Percentiles rank a stretch among this genome's conserved stretches.
phyloP scores from a whole-genome alignment of 2,888 invertebrate species.

The Perithous albicinctus region DNA sequence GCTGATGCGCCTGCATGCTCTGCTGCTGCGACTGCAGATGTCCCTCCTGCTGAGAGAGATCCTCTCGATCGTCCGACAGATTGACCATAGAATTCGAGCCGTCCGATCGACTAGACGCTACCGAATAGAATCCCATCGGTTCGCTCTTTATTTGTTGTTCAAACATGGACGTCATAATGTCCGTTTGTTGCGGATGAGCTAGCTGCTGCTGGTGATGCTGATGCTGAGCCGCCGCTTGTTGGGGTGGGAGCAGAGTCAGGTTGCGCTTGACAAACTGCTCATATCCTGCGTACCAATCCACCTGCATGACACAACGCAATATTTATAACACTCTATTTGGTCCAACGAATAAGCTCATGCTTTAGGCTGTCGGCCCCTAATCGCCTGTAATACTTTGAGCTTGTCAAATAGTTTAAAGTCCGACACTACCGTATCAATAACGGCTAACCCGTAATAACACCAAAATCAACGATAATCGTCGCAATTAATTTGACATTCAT shows the following conservation, averaged over 20 bases:
- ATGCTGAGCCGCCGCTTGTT: constrained; percentile 75
- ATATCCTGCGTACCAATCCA: constrained; percentile 85
- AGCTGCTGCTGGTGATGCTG: constrained; percentile 74
- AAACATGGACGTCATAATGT: constrained; percentile 87
- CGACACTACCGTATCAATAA: not conserved
- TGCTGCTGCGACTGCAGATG: constrained; percentile 83
- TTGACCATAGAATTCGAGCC: constrained; percentile 84
- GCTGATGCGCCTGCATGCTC: constrained; percentile 77
- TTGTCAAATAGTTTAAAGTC: no score
- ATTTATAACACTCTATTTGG: constrained; percentile 24
- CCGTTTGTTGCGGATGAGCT: constrained; percentile 76
- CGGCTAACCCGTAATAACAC: no score
- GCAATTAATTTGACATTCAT: constrained; percentile 80
- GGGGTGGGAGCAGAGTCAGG: constrained; percentile 84
- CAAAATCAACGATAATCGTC: no score
- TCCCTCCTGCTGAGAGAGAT: constrained; percentile 83
- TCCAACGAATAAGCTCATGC: not conserved
- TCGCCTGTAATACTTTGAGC: not conserved
- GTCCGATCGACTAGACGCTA: constrained; percentile 83
- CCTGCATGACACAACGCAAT: constrained; percentile 76
- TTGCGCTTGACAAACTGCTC: constrained; percentile 85
- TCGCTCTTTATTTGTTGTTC: constrained; percentile 90
- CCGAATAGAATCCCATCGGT: constrained; percentile 88
- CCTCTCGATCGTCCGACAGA: constrained; percentile 83
- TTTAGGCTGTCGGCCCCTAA: not conserved